Evolutionary conservation across 2,797 vertebrate species (phyloP), one percentile per base, ranked within the genome.

Genomic region (Glossophaga mutica): DNA sequence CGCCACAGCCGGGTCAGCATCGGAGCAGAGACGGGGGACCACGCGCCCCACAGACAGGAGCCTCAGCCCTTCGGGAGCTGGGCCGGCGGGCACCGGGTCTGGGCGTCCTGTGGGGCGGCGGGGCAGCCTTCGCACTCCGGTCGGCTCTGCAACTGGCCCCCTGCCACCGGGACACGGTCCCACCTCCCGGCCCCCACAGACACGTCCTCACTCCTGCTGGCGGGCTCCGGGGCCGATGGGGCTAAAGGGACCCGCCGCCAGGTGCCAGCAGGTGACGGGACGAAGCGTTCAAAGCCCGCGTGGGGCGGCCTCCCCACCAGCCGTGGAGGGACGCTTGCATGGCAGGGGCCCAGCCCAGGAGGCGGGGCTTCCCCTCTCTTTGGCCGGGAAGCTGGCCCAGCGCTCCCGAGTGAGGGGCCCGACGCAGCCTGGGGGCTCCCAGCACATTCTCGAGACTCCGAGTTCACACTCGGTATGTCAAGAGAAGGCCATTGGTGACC

Each of bases 371-470:
- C 19, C 21, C 4, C 11, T 4, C 10, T 9, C 57, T 8, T 16
- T 65, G 59, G 12, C 59, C 1, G 12, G 59, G 59, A 62, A 32
- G 10, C 12, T 32, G 12, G 26, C 26, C 59, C 59, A 32, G 59
- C 11, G 11, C 59, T 15, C 59, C 59, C 12, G 0, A 32, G 26
- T 29, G 29, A 32, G 59, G 59, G 29, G 59, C 11, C 29, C 10
- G 2, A 32, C 29, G 5, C n/a, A 2, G 32, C n/a, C 65, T 34
- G 65, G 15, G 65, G 65, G 65, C 34, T 18, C n/a, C 65, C 65
- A 8, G 2, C 5, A 12, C 29, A 4, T 9, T 7, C 65, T 1
- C 59, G 2, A 5, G 15, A 7, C 16, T 65, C 15, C 16, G 12
- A 3, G 59, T 65, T 65, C 59, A 15, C 59, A 65, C 59, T 16